Conservation (phyloP, 1,140 invertebrate species). For the Orius laevigatus region DNA sequence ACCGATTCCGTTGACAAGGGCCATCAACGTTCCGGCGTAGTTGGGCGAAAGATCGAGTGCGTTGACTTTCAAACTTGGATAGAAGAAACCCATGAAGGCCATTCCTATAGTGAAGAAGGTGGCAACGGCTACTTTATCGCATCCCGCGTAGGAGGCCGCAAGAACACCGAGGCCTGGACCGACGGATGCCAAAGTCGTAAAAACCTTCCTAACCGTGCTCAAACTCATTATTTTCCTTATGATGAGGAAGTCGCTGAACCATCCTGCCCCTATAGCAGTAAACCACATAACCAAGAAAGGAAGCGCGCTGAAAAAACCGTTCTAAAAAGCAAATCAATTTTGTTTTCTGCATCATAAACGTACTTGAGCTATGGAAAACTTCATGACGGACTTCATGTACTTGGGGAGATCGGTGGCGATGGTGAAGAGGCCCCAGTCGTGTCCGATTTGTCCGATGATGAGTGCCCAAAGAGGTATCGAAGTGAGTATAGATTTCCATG, state of each 20-base stretch:
- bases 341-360: not conserved
- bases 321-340: conserved; percentile 23
- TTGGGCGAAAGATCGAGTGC: conserved; percentile 68
- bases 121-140: conserved; percentile 42
- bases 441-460: conserved; percentile 52
- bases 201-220: conserved; percentile 48
- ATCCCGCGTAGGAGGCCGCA: conserved; percentile 63
- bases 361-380: conserved; percentile 45
- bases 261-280: conserved; percentile 44
- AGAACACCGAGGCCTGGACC: conserved; percentile 62
- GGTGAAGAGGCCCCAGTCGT: conserved; percentile 92
- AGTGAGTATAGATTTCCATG: conserved; percentile 53
- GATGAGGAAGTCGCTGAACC: conserved; percentile 48
- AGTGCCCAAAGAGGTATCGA: conserved; percentile 54
- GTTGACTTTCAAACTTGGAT: conserved; percentile 62
- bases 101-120: conserved; percentile 50
- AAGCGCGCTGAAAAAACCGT: conserved; percentile 46
- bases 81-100: conserved; percentile 58
- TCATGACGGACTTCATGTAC: conserved; percentile 46
- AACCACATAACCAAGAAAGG: conserved; percentile 62
- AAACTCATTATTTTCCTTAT: conserved; percentile 33
- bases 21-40: conserved; percentile 66
- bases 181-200: conserved; percentile 53
- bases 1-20: conserved; percentile 67
- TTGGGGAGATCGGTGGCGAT: conserved; percentile 52